Conservation (phyloP, 2,113 vertebrate genomes). For the Laterallus jamaicensis region DNA sequence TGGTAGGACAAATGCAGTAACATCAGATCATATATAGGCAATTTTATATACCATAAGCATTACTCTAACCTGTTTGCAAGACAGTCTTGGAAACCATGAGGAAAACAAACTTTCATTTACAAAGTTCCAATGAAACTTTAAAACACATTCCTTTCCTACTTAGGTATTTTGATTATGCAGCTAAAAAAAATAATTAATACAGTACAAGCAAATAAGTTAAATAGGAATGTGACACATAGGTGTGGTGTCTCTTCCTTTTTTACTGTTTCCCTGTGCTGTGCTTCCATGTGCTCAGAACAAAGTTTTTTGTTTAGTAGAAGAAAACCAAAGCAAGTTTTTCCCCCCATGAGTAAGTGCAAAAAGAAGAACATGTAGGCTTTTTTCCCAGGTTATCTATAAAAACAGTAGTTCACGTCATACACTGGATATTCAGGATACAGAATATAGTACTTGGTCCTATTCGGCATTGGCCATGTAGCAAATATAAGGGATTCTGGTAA, state of each 20-base stretch:
- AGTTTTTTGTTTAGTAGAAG: neutral
- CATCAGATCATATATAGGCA: neutral
- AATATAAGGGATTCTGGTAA: no score
- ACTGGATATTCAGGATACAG: neutral
- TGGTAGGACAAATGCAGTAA: neutral
- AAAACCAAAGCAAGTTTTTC: neutral
- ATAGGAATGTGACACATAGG: neutral
- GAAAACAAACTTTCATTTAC: neutral
- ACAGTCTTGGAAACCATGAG: neutral
- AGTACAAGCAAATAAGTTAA: neutral
- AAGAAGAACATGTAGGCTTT: neutral
- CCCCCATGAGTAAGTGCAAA: neutral
- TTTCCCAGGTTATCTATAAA: neutral
- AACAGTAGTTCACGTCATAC: neutral
- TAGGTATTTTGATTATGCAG: neutral
- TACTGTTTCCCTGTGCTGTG: neutral
- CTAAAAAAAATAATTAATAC: neutral
- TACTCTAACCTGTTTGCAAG: neutral
- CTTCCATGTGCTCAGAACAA: neutral
- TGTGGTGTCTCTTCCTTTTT: neutral
- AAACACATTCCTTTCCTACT: neutral
- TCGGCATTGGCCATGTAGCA: no score
- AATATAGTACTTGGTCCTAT: no score
- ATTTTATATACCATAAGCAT: neutral
- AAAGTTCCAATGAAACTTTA: neutral